Conservation (phyloP, 2,113 vertebrate species). For the Corynorhinus townsendii region DNA sequence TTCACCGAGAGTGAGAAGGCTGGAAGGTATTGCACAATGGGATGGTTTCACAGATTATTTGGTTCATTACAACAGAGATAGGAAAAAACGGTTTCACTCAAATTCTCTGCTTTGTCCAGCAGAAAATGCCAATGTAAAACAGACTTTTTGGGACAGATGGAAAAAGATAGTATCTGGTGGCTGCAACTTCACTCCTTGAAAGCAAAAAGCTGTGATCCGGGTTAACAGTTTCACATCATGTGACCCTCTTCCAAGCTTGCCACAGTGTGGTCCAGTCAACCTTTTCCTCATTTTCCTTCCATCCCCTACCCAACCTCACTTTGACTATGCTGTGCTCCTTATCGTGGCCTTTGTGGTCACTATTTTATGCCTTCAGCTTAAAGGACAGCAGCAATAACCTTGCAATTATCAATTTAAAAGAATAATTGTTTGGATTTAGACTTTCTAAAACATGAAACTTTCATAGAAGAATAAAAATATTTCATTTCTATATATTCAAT, state of each 20-base stretch:
- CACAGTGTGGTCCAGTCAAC: accelerated
- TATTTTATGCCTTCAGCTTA: neutral
- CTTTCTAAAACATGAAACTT: neutral
- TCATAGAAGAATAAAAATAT: neutral
- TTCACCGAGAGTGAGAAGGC: neutral
- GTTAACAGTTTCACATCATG: neutral
- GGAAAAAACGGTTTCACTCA: neutral
- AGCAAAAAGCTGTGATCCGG: neutral
- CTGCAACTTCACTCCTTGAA: neutral
- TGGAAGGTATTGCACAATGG: neutral
- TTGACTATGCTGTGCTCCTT: neutral
- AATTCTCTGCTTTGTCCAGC: neutral
- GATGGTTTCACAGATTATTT: neutral
- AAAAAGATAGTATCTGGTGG: neutral
- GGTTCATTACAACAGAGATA: neutral
- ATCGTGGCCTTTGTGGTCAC: neutral
- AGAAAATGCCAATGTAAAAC: neutral
- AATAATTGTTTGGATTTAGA: neutral
- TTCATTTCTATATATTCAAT: neutral
- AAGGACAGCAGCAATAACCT: neutral
- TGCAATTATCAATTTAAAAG: neutral
- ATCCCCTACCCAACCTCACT: neutral
- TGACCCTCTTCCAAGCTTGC: neutral
- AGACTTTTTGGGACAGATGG: neutral
- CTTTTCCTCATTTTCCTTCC: neutral